Conservation (phyloP, 2,888 invertebrate species). For the Drosophila hamatofila region DNA sequence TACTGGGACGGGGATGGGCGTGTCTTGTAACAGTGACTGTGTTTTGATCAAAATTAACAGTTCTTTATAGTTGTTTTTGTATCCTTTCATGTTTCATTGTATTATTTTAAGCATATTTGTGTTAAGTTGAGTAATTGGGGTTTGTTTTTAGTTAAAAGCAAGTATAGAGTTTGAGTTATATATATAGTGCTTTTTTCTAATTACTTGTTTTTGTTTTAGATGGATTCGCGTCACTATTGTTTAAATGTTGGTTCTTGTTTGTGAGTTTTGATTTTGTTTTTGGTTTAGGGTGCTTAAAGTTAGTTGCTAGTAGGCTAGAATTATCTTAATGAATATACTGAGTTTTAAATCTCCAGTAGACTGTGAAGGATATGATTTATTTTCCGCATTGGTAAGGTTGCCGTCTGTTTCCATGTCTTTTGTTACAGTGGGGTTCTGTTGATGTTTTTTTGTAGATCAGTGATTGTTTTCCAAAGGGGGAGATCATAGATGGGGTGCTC, state of each 20-base stretch:
- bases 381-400: background rate
- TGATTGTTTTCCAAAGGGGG: background rate
- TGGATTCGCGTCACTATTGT: background rate
- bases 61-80: background rate
- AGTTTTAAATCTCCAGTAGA: background rate
- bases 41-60: background rate
- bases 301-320: background rate
- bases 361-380: background rate
- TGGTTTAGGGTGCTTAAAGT: background rate
- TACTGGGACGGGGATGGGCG: too few species aligned
- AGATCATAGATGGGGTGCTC: background rate
- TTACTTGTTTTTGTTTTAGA: background rate
- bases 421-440: too few species aligned
- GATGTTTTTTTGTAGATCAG: background rate
- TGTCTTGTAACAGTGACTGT: too few species aligned
- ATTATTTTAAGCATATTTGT: background rate
- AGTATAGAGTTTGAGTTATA: background rate
- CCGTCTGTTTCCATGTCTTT: too few species aligned
- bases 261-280: background rate
- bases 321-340: background rate
- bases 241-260: background rate
- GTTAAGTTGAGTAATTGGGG: background rate
- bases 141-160: background rate
- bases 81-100: background rate
- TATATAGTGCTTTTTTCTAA: background rate